phyloP scores from a whole-genome alignment of 2,113 vertebrate genomes.

The Calyptomena viridis region DNA sequence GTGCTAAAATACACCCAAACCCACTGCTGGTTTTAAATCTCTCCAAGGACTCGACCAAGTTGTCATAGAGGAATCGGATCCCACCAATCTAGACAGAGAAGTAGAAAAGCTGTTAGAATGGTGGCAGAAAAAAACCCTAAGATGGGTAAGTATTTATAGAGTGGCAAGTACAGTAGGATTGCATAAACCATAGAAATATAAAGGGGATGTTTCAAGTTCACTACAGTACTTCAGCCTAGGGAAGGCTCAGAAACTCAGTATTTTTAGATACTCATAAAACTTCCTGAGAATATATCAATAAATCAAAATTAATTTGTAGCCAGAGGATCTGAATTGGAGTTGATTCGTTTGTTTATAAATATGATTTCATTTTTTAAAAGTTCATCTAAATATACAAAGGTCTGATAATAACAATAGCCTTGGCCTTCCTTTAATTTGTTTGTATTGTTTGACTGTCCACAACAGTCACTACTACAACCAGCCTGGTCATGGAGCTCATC shows the following conservation, averaged over 20 bases:
- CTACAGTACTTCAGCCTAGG: neutral
- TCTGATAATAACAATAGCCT: neutral
- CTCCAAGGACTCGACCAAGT: slow-evolving; percentile 95
- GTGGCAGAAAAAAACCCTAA: neutral
- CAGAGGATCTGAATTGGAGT: neutral
- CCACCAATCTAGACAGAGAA: slow-evolving; percentile 85
- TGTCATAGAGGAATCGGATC: slow-evolving; percentile 97
- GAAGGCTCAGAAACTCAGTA: neutral
- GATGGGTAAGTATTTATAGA: neutral
- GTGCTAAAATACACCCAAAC: slow-evolving; percentile 97
- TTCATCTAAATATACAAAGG: neutral
- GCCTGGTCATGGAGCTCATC: neutral
- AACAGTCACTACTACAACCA: neutral
- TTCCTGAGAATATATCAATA: neutral
- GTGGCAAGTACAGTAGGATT: neutral
- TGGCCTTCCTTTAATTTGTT: neutral
- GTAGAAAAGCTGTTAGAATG: slow-evolving; percentile 3
- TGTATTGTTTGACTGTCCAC: neutral
- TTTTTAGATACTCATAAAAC: neutral
- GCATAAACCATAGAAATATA: neutral
- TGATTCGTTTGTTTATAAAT: neutral
- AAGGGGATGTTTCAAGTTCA: neutral
- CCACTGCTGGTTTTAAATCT: slow-evolving; percentile 94
- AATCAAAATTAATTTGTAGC: neutral
- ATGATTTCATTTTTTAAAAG: neutral